Evolutionary conservation across 2,797 vertebrate genomes (phyloP).

Genomic region (Channa striata): DNA sequence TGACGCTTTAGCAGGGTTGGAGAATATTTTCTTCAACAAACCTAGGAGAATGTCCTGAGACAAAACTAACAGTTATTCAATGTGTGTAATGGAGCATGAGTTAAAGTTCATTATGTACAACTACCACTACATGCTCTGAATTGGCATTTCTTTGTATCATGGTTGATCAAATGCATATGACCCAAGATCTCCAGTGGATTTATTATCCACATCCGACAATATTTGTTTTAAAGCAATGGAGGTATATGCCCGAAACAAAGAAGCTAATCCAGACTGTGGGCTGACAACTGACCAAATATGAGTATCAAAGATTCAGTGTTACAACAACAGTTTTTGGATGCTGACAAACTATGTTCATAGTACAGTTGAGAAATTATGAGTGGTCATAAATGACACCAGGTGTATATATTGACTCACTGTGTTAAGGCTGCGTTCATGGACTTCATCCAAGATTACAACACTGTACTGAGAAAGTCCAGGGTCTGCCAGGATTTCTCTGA

Average conservation of each 20-base stretch:
- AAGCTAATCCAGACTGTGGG: neutral
- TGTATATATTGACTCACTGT: conserved; percentile 85
- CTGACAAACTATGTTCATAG: neutral
- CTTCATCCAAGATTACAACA: conserved; percentile 94
- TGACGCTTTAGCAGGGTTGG: conserved; percentile 69
- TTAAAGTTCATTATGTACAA: neutral
- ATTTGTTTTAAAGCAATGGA: too few relatives aligned
- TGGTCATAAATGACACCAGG: neutral
- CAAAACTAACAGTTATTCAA: conserved; percentile 11
- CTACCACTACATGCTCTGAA: neutral
- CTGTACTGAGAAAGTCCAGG: conserved; percentile 91
- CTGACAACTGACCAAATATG: too few relatives aligned
- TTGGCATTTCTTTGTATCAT: neutral
- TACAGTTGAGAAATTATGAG: neutral
- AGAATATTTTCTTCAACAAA: conserved; percentile 91
- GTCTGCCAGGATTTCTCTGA: conserved; percentile 92
- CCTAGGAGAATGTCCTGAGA: conserved; percentile 95
- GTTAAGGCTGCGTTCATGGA: conserved; percentile 96
- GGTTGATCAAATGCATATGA: neutral
- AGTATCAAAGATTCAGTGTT: too few relatives aligned
- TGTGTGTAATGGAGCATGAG: too few relatives aligned
- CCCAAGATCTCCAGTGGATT: too few relatives aligned
- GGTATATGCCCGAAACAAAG: too few relatives aligned
- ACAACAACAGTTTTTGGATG: neutral
- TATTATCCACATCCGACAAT: too few relatives aligned